Conservation (phyloP, 2,797 vertebrate genomes). For the Macropodus opercularis region DNA sequence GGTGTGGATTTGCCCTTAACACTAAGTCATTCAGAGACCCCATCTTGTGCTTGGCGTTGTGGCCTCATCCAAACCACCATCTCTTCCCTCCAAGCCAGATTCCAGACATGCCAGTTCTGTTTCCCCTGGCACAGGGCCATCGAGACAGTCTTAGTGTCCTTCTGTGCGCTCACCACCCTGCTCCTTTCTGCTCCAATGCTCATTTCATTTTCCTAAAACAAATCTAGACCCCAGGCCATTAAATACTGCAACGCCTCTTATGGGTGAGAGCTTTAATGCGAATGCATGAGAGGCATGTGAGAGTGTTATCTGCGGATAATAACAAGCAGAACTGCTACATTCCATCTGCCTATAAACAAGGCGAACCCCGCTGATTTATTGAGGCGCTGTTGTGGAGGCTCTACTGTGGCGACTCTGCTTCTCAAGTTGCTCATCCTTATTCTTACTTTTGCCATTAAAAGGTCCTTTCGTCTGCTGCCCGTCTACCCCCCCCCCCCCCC, state of each 20-base stretch:
- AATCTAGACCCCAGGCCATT: constrained; percentile 59
- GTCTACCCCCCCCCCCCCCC: no score
- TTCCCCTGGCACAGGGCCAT: constrained; percentile 73
- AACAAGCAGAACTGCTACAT: constrained; percentile 66
- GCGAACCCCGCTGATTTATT: constrained; percentile 39
- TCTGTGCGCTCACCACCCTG: constrained; percentile 52
- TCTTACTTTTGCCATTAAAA: constrained; percentile 38
- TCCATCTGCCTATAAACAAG: constrained; percentile 64
- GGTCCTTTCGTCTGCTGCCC: constrained; percentile 49
- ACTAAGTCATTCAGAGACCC: constrained; percentile 74
- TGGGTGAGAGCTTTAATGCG: constrained; percentile 46
- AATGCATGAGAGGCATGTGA: constrained; percentile 69
- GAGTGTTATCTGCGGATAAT: constrained; percentile 71
- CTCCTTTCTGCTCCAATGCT: constrained; percentile 40
- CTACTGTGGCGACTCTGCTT: constrained; percentile 31
- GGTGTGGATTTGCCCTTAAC: constrained; percentile 62
- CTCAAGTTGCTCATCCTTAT: constrained; percentile 34
- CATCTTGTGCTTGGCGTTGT: constrained; percentile 64
- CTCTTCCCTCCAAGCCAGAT: constrained; percentile 65
- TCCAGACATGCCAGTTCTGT: constrained; percentile 76
- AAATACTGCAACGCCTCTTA: constrained; percentile 51
- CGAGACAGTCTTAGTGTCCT: constrained; percentile 64
- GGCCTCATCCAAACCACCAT: constrained; percentile 69
- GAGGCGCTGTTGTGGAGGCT: constrained; percentile 40
- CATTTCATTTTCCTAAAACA: constrained; percentile 77